phyloP scores from a whole-genome alignment of 30 jellyfish, hydroid and myxozoan species.

The Pelagia noctiluca region DNA sequence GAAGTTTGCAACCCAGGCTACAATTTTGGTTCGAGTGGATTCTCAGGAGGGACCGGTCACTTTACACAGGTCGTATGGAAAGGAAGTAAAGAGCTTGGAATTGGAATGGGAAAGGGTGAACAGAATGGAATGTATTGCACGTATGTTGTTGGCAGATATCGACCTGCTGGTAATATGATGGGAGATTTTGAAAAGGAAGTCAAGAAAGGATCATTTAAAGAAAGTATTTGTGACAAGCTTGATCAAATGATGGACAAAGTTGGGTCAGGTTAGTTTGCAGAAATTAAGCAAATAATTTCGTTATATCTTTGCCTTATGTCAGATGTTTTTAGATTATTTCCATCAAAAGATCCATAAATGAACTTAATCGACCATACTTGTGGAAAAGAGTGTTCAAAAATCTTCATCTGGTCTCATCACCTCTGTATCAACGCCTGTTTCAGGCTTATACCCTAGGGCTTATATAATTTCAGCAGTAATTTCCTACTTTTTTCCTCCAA shows the following conservation, averaged over 20 bases:
- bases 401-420: too few species aligned
- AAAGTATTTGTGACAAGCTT: constrained; percentile 46
- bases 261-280: not conserved
- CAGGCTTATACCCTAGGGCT: too few species aligned
- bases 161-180: constrained; percentile 82
- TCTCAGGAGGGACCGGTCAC: constrained; percentile 77
- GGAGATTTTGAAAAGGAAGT: constrained; percentile 77
- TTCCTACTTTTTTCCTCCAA: too few species aligned
- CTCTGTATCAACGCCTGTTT: too few species aligned
- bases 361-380: too few species aligned
- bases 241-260: constrained; percentile 23
- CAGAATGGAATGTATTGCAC: constrained; percentile 77
- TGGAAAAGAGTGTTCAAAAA: too few species aligned
- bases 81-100: constrained; percentile 71
- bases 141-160: constrained; percentile 85
- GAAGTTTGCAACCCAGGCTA: constrained; percentile 94
- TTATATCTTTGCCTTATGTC: too few species aligned
- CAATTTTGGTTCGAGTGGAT: constrained; percentile 56
- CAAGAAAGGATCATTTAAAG: constrained; percentile 67
- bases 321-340: too few species aligned
- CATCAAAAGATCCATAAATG: too few species aligned
- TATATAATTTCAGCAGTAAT: too few species aligned
- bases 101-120: constrained; percentile 66
- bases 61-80: constrained; percentile 89
- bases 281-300: too few species aligned